Evolutionary conservation across 2,888 invertebrate species (phyloP).

Genomic region (Ptilodon capucinus): DNA sequence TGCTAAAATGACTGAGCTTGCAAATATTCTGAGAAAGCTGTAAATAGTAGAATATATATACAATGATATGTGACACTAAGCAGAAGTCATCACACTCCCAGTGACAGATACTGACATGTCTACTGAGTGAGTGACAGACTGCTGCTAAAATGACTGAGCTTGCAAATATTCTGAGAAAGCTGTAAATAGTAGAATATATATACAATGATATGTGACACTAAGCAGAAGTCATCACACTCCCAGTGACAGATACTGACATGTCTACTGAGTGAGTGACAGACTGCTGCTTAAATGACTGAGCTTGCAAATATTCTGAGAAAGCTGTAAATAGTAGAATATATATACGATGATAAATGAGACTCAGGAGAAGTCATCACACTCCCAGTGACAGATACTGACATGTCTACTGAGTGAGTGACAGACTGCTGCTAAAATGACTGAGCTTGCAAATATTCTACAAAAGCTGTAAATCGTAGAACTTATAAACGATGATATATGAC

Average conservation of each 20-base stretch:
- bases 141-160: too few species aligned
- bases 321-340: not conserved
- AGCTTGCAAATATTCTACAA: too few species aligned
- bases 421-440: not conserved
- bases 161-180: too few species aligned
- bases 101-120: conserved; percentile 26
- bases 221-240: conserved; percentile 10
- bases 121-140: conserved; percentile 11
- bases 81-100: conserved; percentile 23
- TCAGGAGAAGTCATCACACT: conserved; percentile 16
- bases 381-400: conserved; percentile 28
- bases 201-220: conserved; percentile 2
- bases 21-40: too few species aligned
- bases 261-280: not conserved
- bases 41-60: too few species aligned
- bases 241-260: conserved; percentile 18
- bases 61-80: conserved; percentile 3
- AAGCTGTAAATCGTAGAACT: too few species aligned
- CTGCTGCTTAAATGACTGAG: too few species aligned
- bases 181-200: too few species aligned
- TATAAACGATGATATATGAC: not conserved
- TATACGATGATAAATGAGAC: conserved; percentile 1
- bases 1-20: too few species aligned
- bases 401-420: conserved; percentile 7
- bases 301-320: too few species aligned